phyloP scores from a whole-genome alignment of 1,140 invertebrate species.

The Eueides isabella region DNA sequence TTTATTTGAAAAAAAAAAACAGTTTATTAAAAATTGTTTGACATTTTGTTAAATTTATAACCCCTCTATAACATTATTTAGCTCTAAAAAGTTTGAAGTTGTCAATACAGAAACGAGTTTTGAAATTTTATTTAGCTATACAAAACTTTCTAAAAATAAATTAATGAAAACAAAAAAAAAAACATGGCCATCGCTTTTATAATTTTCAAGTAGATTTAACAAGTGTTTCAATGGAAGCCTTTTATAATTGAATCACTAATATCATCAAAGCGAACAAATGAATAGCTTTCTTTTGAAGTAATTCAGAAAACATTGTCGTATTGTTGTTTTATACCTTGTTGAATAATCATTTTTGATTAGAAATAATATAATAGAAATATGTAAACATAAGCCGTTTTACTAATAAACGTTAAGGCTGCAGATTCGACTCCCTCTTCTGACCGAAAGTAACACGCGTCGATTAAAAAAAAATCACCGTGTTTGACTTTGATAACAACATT shows the following conservation, averaged over 20 bases:
- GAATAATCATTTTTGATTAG: neutral
- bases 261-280: neutral
- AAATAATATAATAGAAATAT: neutral
- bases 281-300: constrained; percentile 8
- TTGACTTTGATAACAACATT: no score
- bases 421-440: no score
- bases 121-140: neutral
- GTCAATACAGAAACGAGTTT: neutral
- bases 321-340: neutral
- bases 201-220: neutral
- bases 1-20: no score
- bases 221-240: constrained; percentile 1
- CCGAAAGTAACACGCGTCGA: no score
- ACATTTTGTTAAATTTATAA: neutral
- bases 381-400: no score
- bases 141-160: neutral
- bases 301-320: neutral
- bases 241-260: constrained; percentile 1
- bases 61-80: neutral
- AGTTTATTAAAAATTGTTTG: neutral
- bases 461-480: no score
- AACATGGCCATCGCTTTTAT: neutral
- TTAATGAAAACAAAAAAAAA: no score
- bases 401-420: no score
- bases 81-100: neutral